These are phyloP conservation scores for Leptinotarsa rubiginosa DNA, from an alignment of 2,888 invertebrate genomes.

Conservation along the genomic window DNA sequence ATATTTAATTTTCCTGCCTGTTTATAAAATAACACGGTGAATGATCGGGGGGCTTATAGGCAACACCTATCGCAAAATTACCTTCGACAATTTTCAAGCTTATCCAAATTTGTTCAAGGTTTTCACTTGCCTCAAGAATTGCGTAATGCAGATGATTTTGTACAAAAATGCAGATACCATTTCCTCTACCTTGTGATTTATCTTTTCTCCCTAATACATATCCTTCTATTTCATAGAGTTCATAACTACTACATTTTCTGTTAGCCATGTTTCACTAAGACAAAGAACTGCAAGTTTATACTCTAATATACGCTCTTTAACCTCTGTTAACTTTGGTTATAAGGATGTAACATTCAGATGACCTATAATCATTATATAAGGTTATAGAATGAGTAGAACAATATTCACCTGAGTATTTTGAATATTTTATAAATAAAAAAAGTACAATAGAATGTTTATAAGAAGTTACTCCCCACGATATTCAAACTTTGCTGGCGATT, in stretches of 20 bases:
- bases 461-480: too few species aligned
- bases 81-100: neutral
- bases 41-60: slow-evolving; percentile 6
- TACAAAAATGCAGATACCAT: neutral
- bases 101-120: neutral
- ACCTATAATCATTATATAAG: neutral
- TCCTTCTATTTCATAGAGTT: neutral
- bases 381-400: too few species aligned
- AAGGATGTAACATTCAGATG: neutral
- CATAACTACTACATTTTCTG: neutral
- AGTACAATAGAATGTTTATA: too few species aligned
- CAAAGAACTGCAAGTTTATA: too few species aligned
- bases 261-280: slow-evolving; percentile 6
- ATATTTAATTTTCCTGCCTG: slow-evolving; percentile 6
- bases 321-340: neutral
- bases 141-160: neutral
- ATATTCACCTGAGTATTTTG: too few species aligned
- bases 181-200: neutral
- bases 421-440: too few species aligned
- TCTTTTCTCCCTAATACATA: neutral
- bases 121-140: too few species aligned
- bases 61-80: neutral
- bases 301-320: neutral
- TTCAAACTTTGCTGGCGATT: neutral
- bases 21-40: neutral